Percentiles rank a stretch among this genome's conserved stretches.
These are phyloP conservation scores for Lithophane semibrunnea DNA, from an alignment of 2,888 invertebrate genomes.

Conservation along the genomic window DNA sequence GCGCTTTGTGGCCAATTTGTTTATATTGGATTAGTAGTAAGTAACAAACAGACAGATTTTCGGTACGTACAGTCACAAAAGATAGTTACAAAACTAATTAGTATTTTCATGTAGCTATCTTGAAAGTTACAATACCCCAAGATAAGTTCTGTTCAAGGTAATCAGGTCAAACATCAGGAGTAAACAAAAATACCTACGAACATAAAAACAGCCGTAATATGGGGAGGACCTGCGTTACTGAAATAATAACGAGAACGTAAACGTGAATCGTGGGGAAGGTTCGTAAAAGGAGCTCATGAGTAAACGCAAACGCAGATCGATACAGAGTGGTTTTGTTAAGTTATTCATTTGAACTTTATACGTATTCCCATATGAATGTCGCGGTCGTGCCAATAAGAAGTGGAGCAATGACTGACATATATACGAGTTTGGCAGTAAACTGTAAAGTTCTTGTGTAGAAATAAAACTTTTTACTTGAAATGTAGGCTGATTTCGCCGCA, in stretches of 20 bases:
- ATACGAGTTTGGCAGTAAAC: not conserved
- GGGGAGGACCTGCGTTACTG: conserved; percentile 9
- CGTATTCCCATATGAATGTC: conserved; percentile 9
- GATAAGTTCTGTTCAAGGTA: conserved; percentile 33
- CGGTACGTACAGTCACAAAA: conserved; percentile 4
- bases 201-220: conserved; percentile 31
- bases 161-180: conserved; percentile 31
- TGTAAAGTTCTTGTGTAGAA: not conserved
- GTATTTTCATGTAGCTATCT: conserved; percentile 4
- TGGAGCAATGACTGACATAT: conserved; percentile 39
- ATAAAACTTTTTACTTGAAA: not conserved
- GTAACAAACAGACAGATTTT: not conserved
- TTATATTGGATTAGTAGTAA: not conserved
- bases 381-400: conserved; percentile 47
- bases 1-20: not conserved
- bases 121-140: conserved; percentile 8
- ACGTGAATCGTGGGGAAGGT: conserved; percentile 25
- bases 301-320: conserved; percentile 30
- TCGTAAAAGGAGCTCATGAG: conserved; percentile 41
- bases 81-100: conserved; percentile 34
- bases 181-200: conserved; percentile 33
- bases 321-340: conserved; percentile 27
- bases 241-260: conserved; percentile 42
- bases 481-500: not conserved
- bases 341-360: conserved; percentile 35